Conservation (phyloP, 53 echinoderm and acorn worm species). For the Luidia sarsii region DNA sequence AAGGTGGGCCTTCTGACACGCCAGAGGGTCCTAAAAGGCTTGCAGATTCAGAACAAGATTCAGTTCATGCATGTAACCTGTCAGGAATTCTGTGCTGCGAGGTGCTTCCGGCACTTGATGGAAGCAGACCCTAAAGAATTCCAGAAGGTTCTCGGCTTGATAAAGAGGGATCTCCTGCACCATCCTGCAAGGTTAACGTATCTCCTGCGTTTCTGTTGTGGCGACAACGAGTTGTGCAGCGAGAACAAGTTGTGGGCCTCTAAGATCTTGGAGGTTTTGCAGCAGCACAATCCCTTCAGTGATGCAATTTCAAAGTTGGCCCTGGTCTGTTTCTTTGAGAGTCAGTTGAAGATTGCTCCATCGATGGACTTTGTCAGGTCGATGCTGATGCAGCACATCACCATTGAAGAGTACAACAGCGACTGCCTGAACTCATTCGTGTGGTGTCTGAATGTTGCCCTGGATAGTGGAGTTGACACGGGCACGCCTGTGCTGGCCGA, state of each 20-base stretch:
- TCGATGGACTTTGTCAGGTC: background rate
- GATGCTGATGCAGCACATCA: background rate
- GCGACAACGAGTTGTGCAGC: constrained; percentile 16
- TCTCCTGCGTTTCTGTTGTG: constrained; percentile 38
- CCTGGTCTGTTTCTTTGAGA: constrained; percentile 29
- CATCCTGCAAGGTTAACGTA: constrained; percentile 4
- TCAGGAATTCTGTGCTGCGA: constrained; percentile 19
- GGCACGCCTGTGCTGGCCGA: background rate
- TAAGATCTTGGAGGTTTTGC: background rate
- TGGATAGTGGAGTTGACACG: background rate
- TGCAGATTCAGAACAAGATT: constrained; percentile 12
- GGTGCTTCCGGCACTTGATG: constrained; percentile 2
- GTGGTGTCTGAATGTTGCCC: constrained; percentile 9
- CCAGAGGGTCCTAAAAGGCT: constrained; percentile 4
- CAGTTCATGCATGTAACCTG: constrained; percentile 37
- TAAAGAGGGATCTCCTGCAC: background rate
- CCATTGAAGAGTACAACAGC: constrained; percentile 15
- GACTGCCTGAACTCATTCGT: constrained; percentile 20
- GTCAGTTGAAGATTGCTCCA: background rate
- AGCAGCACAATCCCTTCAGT: background rate
- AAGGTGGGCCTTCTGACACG: constrained; percentile 20
- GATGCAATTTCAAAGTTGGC: constrained; percentile 2
- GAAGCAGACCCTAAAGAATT: background rate
- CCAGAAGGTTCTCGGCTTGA: background rate
- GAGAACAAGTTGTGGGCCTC: background rate